Conservation (phyloP, 2,113 vertebrate species). For the Sinocyclocheilus rhinocerous region DNA sequence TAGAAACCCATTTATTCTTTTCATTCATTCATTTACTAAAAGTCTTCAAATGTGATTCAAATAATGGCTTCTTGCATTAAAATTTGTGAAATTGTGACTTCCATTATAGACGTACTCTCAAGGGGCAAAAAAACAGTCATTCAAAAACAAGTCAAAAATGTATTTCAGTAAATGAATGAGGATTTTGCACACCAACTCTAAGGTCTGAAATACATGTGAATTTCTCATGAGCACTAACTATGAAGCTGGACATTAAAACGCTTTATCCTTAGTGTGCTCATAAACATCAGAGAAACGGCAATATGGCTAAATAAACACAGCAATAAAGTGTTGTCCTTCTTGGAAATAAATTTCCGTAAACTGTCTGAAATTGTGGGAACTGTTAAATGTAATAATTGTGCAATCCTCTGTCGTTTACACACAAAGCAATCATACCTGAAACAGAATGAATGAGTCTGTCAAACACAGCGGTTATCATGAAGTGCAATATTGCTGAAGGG, state of each 20-base stretch:
- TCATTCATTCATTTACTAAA: neutral
- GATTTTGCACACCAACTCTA: neutral
- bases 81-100: neutral
- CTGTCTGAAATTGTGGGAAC: neutral
- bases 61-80: neutral
- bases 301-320: neutral
- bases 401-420: neutral
- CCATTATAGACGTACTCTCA: neutral
- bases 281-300: neutral
- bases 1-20: neutral
- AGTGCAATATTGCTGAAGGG: neutral
- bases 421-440: neutral
- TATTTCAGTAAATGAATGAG: neutral
- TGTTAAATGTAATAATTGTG: slow-evolving; percentile 12
- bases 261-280: neutral
- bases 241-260: neutral
- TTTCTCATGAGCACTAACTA: neutral
- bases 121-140: neutral
- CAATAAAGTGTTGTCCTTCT: neutral
- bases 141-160: neutral
- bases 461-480: neutral
- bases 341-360: neutral
- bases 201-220: neutral
- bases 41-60: neutral
- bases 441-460: slow-evolving; percentile 24